Evolutionary conservation across 2,113 vertebrate species (phyloP).

Genomic region (Pelecanus crispus): DNA sequence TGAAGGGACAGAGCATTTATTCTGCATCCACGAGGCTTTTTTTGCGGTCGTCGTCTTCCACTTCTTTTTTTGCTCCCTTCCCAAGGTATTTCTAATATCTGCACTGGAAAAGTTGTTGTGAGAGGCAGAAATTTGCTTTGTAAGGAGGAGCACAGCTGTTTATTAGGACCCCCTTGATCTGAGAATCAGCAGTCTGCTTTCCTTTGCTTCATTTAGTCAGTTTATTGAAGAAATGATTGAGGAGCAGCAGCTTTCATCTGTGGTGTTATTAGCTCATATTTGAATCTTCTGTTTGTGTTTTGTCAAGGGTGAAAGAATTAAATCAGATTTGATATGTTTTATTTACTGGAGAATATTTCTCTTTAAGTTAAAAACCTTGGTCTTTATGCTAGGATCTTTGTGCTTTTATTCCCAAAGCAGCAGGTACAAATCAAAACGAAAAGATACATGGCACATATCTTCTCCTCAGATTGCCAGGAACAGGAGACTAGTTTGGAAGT

Average conservation of each 20-base stretch:
- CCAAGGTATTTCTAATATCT: neutral
- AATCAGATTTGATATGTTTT: neutral
- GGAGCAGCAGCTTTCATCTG: neutral
- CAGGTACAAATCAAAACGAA: neutral
- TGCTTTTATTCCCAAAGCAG: neutral
- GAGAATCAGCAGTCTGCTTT: neutral
- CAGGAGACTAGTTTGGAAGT: neutral
- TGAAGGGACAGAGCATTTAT: neutral
- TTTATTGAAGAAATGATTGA: neutral
- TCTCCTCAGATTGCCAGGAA: neutral
- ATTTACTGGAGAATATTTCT: neutral
- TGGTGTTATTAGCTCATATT: neutral
- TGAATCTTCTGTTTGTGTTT: neutral
- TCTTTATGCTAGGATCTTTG: neutral
- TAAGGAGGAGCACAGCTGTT: neutral
- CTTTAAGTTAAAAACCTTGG: neutral
- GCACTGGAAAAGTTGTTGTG: neutral
- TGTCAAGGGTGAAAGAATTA: neutral
- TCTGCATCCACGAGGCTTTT: neutral
- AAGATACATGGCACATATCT: accelerated
- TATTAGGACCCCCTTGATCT: neutral
- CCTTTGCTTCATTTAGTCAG: neutral
- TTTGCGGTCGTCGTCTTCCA: neutral
- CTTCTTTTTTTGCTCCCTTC: neutral
- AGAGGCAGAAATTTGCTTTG: neutral